These are phyloP conservation scores for Temnothorax ravouxi DNA, from an alignment of 2,888 invertebrate species.

Conservation along the genomic window DNA sequence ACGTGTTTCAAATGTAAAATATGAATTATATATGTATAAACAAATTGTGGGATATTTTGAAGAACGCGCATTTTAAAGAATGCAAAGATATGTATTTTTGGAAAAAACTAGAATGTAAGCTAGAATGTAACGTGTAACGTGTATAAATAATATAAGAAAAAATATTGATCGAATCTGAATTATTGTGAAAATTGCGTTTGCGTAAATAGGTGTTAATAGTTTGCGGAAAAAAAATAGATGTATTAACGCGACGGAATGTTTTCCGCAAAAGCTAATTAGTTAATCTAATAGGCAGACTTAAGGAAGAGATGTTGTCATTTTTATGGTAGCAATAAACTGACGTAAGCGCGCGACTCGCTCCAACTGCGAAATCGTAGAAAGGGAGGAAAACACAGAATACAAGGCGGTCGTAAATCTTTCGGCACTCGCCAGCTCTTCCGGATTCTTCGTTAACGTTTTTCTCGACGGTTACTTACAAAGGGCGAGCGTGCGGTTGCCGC, in stretches of 20 bases:
- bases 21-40: neutral
- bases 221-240: neutral
- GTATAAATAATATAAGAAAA: neutral
- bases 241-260: neutral
- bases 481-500: neutral
- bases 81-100: neutral
- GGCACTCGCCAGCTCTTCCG: neutral
- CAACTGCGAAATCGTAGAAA: neutral
- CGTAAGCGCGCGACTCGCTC: conserved; percentile 6
- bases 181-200: neutral
- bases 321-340: conserved; percentile 43
- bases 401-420: neutral
- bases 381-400: neutral
- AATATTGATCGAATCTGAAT: neutral
- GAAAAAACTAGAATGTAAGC: neutral
- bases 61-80: no score
- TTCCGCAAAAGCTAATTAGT: neutral
- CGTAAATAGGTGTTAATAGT: neutral
- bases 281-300: conserved; percentile 1
- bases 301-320: neutral
- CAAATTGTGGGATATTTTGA: neutral
- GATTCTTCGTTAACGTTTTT: conserved; percentile 18
- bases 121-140: neutral
- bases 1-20: neutral
- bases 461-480: neutral